Percentiles rank a stretch among this genome's conserved stretches.
Conservation (phyloP, 2,797 vertebrate species). For the Cercopithecus mitis region DNA sequence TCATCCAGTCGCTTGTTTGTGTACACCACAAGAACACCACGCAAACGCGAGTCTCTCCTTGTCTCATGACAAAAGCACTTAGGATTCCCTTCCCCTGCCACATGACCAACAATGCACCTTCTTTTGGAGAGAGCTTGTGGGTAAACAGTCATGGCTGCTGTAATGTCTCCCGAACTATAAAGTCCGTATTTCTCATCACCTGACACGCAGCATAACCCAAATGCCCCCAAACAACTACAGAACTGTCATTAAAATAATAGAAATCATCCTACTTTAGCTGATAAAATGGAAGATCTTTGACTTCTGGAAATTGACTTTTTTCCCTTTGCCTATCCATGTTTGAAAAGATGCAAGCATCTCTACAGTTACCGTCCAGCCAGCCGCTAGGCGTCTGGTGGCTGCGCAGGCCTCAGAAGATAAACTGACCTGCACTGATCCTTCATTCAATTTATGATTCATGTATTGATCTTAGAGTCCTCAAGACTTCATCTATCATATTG, state of each 20-base stretch:
- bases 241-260: neutral
- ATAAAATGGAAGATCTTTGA: neutral
- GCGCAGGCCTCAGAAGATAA: neutral
- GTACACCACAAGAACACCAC: neutral
- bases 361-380: neutral
- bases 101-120: constrained; percentile 46
- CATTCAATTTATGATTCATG: neutral
- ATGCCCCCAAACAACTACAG: neutral
- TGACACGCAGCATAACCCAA: neutral
- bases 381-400: neutral
- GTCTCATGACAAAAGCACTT: constrained; percentile 55
- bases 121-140: neutral
- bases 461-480: neutral
- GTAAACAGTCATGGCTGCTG: neutral
- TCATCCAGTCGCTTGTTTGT: constrained; percentile 40
- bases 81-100: constrained; percentile 34
- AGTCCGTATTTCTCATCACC: constrained; percentile 33
- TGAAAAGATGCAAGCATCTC: neutral
- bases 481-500: neutral
- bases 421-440: neutral
- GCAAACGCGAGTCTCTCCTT: neutral
- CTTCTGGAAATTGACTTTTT: neutral
- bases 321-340: neutral
- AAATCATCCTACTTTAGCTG: neutral
- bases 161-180: neutral